Percentiles rank a stretch among this genome's conserved stretches.
phyloP scores from a whole-genome alignment of 2,113 vertebrate genomes.

The Nanorana parkeri region DNA sequence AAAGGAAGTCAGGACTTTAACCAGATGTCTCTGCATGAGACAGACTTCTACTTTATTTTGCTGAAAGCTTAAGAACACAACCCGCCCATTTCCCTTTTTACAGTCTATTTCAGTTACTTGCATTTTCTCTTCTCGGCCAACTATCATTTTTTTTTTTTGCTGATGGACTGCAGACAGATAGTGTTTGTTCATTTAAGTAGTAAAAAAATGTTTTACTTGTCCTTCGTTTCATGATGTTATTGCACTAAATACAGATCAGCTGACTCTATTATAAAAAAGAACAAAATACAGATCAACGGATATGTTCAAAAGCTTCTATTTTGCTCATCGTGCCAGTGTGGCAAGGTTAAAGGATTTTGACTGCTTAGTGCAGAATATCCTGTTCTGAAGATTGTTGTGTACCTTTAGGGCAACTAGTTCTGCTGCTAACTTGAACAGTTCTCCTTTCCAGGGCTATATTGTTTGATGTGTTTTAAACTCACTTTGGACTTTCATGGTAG shows the following conservation, averaged over 20 bases:
- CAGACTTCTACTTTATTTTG: conserved; percentile 68
- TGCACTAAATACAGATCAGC: neutral
- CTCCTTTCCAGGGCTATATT: too few relatives aligned
- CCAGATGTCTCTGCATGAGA: conserved; percentile 64
- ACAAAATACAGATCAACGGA: too few relatives aligned
- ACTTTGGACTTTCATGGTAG: too few relatives aligned
- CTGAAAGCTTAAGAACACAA: conserved; percentile 62
- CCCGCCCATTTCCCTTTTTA: conserved; percentile 72
- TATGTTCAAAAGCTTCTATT: neutral
- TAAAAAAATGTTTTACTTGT: neutral
- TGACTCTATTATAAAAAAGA: too few relatives aligned
- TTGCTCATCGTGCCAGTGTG: neutral
- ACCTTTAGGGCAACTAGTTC: too few relatives aligned
- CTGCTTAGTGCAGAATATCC: too few relatives aligned
- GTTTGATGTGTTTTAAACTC: too few relatives aligned
- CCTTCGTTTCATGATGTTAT: neutral
- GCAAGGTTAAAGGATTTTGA: too few relatives aligned
- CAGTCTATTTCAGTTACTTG: conserved; percentile 63
- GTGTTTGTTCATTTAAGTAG: neutral
- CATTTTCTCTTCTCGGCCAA: neutral
- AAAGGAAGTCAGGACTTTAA: conserved; percentile 73
- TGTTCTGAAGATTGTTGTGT: too few relatives aligned
- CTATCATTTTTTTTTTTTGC: conserved; percentile 9
- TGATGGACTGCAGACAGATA: neutral
- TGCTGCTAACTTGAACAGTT: too few relatives aligned